phyloP scores from a whole-genome alignment of 2,888 invertebrate species.

The Muscina levida region DNA sequence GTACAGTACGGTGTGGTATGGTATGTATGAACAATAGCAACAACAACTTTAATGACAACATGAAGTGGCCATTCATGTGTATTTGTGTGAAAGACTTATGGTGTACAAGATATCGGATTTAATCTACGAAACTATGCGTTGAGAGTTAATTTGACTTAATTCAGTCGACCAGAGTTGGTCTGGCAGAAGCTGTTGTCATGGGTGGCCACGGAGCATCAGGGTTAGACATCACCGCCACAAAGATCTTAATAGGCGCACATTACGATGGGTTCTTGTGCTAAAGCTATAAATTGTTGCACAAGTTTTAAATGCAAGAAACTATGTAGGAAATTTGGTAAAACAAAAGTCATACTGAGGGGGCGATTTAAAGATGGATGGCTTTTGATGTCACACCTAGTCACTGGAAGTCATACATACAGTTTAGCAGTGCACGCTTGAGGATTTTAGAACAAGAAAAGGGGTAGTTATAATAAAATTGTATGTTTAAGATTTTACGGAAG shows the following conservation, averaged over 20 bases:
- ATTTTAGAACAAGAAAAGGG: too few species aligned
- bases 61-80: not conserved
- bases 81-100: slow-evolving; percentile 21
- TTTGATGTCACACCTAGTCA: too few species aligned
- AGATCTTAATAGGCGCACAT: slow-evolving; percentile 15
- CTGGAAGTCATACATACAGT: too few species aligned
- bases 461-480: too few species aligned
- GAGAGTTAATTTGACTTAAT: slow-evolving; percentile 26
- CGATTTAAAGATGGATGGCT: too few species aligned
- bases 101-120: slow-evolving; percentile 21
- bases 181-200: not conserved
- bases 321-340: too few species aligned
- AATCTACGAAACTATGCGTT: slow-evolving; percentile 12
- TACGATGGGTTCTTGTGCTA: too few species aligned
- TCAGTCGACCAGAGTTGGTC: slow-evolving; percentile 12
- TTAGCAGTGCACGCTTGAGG: too few species aligned
- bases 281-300: too few species aligned
- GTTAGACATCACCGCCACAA: not conserved
- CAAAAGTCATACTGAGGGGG: too few species aligned
- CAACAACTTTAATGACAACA: not conserved
- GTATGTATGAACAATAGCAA: not conserved
- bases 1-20: not conserved
- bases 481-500: too few species aligned
- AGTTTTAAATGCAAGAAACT: too few species aligned
- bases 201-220: not conserved